phyloP scores from a whole-genome alignment of 2,888 invertebrate genomes.

The Pteria penguin region DNA sequence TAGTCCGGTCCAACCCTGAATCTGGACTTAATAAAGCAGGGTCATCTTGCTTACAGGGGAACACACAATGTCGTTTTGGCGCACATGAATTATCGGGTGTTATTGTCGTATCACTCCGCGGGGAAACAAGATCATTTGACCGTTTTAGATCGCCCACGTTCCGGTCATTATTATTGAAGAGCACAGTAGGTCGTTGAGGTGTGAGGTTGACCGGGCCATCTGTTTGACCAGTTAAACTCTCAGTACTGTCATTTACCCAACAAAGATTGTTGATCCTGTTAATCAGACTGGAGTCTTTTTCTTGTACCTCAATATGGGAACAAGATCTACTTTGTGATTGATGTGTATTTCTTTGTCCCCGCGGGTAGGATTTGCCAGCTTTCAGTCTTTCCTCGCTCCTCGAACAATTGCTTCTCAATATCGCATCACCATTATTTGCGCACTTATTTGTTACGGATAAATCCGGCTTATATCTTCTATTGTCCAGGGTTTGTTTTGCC shows the following conservation, averaged over 20 bases:
- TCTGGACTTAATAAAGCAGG: conserved; percentile 4
- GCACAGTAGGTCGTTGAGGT: conserved; percentile 7
- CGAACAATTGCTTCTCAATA: conserved; percentile 15
- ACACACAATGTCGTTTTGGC: conserved; percentile 23
- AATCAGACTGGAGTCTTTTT: neutral
- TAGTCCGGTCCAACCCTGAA: conserved; percentile 13
- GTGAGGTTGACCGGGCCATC: neutral
- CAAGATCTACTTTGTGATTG: conserved; percentile 8
- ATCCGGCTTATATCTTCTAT: conserved; percentile 30
- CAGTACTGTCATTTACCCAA: conserved; percentile 10
- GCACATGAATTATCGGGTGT: conserved; percentile 21
- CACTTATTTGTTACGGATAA: conserved; percentile 26
- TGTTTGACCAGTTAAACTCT: neutral
- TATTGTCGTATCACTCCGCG: conserved; percentile 15
- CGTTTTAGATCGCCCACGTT: conserved; percentile 18
- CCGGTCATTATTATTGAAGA: neutral
- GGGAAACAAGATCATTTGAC: conserved; percentile 3
- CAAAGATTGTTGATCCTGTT: conserved; percentile 15
- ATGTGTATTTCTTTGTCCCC: neutral
- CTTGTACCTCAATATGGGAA: conserved; percentile 6
- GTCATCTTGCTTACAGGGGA: neutral
- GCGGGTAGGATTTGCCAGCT: conserved; percentile 3
- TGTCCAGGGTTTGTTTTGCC: conserved; percentile 18
- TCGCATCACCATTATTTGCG: conserved; percentile 22
- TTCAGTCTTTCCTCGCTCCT: conserved; percentile 21